Percentiles rank a stretch among this genome's conserved stretches.
Conservation (phyloP, 2,888 invertebrate genomes). For the Scotopteryx bipunctaria region DNA sequence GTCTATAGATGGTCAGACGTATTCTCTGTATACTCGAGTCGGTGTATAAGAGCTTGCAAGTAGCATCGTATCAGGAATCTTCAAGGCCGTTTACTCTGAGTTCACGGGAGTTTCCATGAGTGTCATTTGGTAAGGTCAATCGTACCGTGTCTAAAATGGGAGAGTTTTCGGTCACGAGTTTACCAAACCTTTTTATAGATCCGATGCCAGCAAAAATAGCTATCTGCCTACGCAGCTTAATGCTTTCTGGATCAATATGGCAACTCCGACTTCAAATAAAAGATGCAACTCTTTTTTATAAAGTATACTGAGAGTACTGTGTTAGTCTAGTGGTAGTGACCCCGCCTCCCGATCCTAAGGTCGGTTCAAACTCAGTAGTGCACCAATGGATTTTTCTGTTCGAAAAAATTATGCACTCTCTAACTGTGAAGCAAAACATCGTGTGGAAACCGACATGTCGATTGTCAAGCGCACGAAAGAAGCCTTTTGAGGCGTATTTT, state of each 20-base stretch:
- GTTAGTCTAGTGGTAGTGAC: too few species aligned
- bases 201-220: background rate
- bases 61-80: background rate
- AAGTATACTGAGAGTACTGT: too few species aligned
- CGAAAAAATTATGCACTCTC: too few species aligned
- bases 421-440: too few species aligned
- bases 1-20: background rate
- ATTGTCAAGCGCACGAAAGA: too few species aligned
- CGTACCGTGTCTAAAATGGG: background rate
- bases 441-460: too few species aligned
- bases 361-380: too few species aligned
- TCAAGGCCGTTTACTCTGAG: background rate
- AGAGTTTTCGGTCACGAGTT: background rate
- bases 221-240: background rate
- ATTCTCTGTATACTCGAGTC: background rate
- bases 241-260: background rate
- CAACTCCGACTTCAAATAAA: background rate
- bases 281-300: too few species aligned
- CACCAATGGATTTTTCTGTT: too few species aligned
- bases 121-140: constrained; percentile 1
- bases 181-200: background rate
- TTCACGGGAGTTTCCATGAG: background rate
- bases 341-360: too few species aligned
- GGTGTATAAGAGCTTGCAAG: background rate
- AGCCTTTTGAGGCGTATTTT: too few species aligned